These are phyloP conservation scores for Mustela erminea DNA, from an alignment of 2,797 vertebrate genomes.

Conservation along the genomic window DNA sequence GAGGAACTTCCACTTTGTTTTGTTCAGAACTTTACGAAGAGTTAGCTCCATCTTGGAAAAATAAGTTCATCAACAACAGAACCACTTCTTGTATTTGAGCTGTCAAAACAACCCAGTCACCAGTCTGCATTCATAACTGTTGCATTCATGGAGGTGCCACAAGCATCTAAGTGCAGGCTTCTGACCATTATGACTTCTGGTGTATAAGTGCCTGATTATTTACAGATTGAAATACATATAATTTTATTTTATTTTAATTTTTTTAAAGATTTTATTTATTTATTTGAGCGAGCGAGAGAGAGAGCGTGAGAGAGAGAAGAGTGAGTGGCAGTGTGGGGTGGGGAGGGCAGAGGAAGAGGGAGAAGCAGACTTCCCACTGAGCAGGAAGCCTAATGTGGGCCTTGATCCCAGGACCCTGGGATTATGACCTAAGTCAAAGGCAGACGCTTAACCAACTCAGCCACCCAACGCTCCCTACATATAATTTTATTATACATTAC, in stretches of 20 bases:
- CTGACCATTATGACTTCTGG: not conserved
- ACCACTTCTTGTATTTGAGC: not conserved
- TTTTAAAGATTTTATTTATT: too few species aligned
- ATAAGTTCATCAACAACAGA: not conserved
- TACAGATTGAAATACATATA: not conserved
- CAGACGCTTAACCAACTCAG: too few species aligned
- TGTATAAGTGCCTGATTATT: not conserved
- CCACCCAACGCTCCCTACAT: not conserved
- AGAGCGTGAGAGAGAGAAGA: too few species aligned
- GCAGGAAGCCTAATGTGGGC: too few species aligned
- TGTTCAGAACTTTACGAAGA: slow-evolving; percentile 23
- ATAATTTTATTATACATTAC: not conserved
- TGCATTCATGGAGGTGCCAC: not conserved
- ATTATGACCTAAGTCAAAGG: too few species aligned
- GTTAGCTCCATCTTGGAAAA: slow-evolving; percentile 42
- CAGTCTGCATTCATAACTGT: not conserved
- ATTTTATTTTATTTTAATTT: not conserved
- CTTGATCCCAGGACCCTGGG: too few species aligned
- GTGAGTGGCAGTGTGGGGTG: too few species aligned
- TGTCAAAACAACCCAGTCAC: not conserved
- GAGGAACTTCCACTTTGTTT: not conserved
- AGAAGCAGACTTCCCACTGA: too few species aligned
- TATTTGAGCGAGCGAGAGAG: too few species aligned
- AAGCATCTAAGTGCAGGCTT: not conserved
- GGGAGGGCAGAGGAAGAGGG: too few species aligned